Conservation (phyloP, 2,888 invertebrate species). For the Crematogaster levior region DNA sequence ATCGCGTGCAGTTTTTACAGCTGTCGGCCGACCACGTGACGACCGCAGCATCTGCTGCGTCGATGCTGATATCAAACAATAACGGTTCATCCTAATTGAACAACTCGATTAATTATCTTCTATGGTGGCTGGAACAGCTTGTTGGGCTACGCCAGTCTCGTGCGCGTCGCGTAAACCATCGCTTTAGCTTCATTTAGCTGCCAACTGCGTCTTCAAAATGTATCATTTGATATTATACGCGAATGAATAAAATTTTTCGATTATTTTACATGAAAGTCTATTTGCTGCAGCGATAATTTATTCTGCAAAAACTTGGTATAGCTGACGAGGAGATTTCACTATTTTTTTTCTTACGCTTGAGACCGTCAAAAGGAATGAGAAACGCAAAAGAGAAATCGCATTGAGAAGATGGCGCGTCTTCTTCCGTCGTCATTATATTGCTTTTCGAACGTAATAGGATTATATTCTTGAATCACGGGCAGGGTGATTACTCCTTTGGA, state of each 20-base stretch:
- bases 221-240: background rate
- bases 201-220: background rate
- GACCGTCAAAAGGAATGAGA: constrained; percentile 1
- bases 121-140: constrained; percentile 14
- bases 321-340: background rate
- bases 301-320: background rate
- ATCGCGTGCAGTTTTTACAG: constrained; percentile 12
- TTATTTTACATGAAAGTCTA: background rate
- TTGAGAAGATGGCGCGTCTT: constrained; percentile 8
- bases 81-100: constrained; percentile 76
- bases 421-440: constrained; percentile 40
- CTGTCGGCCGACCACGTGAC: constrained; percentile 21
- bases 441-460: constrained; percentile 45
- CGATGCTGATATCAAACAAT: constrained; percentile 64
- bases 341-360: background rate
- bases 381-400: constrained; percentile 32
- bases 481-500: constrained; percentile 47
- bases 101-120: constrained; percentile 71
- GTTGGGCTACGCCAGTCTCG: constrained; percentile 16
- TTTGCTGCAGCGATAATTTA: background rate
- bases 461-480: constrained; percentile 47
- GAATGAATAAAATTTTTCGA: background rate
- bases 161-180: constrained; percentile 18
- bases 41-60: constrained; percentile 51
- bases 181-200: constrained; percentile 34